Percentiles rank a stretch among this genome's conserved stretches.
These are phyloP conservation scores for Orthosia gothica DNA, from an alignment of 2,888 invertebrate genomes.

Conservation along the genomic window DNA sequence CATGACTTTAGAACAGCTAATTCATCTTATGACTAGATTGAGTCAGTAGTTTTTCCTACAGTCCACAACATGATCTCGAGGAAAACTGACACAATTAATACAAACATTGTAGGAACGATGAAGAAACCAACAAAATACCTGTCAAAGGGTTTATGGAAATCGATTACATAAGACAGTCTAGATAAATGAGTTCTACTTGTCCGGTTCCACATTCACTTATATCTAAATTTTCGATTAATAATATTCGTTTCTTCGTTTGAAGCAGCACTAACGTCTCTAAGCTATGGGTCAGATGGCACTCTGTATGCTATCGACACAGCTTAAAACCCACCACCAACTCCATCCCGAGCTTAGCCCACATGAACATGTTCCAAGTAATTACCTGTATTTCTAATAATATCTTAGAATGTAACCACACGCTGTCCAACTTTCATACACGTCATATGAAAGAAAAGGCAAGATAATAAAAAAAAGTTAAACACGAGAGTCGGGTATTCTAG, in stretches of 20 bases:
- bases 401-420: slow-evolving; percentile 69
- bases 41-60: slow-evolving; percentile 88
- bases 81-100: slow-evolving; percentile 89
- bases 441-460: slow-evolving; percentile 57
- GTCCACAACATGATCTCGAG: slow-evolving; percentile 81
- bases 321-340: slow-evolving; percentile 70
- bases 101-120: slow-evolving; percentile 88
- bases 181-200: slow-evolving; percentile 77
- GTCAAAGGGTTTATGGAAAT: slow-evolving; percentile 68
- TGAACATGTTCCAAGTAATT: slow-evolving; percentile 62
- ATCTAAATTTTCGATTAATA: slow-evolving; percentile 88
- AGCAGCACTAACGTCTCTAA: slow-evolving; percentile 87
- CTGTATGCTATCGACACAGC: slow-evolving; percentile 85
- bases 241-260: slow-evolving; percentile 89
- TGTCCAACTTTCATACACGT: slow-evolving; percentile 57
- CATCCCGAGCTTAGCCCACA: slow-evolving; percentile 69
- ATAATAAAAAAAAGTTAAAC: slow-evolving; percentile 49
- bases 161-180: slow-evolving; percentile 77
- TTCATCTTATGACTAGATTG: slow-evolving; percentile 92
- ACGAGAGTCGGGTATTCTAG: slow-evolving; percentile 38
- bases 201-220: slow-evolving; percentile 84
- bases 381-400: slow-evolving; percentile 62
- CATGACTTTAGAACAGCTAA: slow-evolving; percentile 87
- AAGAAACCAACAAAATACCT: slow-evolving; percentile 81
- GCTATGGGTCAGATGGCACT: slow-evolving; percentile 90